Evolutionary conservation across 1,140 invertebrate genomes (phyloP).

Genomic region (Brevipalpus yothersi): DNA sequence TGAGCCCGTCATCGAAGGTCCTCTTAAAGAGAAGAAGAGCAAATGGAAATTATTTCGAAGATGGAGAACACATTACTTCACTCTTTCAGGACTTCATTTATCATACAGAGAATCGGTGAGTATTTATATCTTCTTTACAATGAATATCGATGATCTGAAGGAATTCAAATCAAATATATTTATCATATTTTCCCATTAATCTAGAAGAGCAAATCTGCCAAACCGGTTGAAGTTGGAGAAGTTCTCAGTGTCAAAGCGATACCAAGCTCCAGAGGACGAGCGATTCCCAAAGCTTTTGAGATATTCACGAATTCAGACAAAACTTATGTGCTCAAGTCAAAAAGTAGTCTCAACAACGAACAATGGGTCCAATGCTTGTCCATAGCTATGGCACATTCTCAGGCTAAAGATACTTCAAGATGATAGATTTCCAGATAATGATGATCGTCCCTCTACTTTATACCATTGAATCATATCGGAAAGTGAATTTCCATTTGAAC

Average conservation of each 20-base stretch:
- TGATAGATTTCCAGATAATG: too few relatives aligned
- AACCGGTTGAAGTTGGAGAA: conserved; percentile 55
- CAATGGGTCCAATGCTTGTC: conserved; percentile 77
- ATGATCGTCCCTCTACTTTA: too few relatives aligned
- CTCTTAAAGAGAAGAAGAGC: conserved; percentile 82
- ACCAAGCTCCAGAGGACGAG: conserved; percentile 36
- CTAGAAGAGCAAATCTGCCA: conserved; percentile 19
- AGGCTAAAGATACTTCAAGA: conserved; percentile 29
- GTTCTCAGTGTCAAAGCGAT: conserved; percentile 69
- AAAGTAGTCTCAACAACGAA: conserved; percentile 76
- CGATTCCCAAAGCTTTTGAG: conserved; percentile 83
- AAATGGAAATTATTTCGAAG: conserved; percentile 65
- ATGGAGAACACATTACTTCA: conserved; percentile 80
- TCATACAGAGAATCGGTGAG: conserved; percentile 59
- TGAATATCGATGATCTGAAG: not conserved
- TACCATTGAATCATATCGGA: too few relatives aligned
- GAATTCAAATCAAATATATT: too few relatives aligned
- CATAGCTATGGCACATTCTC: conserved; percentile 58
- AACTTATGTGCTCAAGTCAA: conserved; percentile 69
- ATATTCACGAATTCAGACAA: conserved; percentile 72
- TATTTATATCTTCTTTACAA: conserved; percentile 1
- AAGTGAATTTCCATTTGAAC: too few relatives aligned
- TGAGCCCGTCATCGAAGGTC: conserved; percentile 32
- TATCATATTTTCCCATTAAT: too few relatives aligned
- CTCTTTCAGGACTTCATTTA: conserved; percentile 63